phyloP scores from a whole-genome alignment of 2,888 invertebrate species.

The Catocala sponsa region DNA sequence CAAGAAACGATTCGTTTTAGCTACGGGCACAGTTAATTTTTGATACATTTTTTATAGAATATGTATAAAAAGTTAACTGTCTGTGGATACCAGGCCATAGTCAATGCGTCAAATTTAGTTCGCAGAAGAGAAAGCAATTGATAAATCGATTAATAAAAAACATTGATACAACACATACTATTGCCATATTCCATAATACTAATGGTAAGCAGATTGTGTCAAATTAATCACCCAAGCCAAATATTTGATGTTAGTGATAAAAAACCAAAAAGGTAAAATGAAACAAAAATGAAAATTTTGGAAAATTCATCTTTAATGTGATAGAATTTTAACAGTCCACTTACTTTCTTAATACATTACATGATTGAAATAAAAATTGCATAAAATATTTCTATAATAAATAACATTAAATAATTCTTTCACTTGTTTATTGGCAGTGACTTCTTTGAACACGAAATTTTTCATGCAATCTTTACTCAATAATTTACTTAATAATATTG shows the following conservation, averaged over 20 bases:
- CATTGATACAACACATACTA: conserved; percentile 22
- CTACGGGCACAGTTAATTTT: too few relatives aligned
- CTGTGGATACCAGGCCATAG: too few relatives aligned
- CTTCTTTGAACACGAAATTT: conserved; percentile 28
- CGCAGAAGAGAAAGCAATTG: too few relatives aligned
- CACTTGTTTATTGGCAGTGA: conserved; percentile 46
- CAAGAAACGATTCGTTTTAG: too few relatives aligned
- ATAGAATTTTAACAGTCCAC: conserved; percentile 85
- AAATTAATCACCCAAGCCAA: conserved; percentile 76
- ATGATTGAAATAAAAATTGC: conserved; percentile 50
- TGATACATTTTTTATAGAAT: too few relatives aligned
- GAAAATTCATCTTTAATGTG: conserved; percentile 75
- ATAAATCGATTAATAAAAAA: too few relatives aligned
- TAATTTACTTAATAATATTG: conserved; percentile 46
- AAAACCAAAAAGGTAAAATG: conserved; percentile 67
- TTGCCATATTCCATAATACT: conserved; percentile 39
- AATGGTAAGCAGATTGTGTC: conserved; percentile 82
- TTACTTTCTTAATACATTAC: conserved; percentile 69
- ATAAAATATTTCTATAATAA: conserved; percentile 45
- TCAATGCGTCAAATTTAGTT: too few relatives aligned
- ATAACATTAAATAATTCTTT: conserved; percentile 37
- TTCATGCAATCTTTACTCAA: conserved; percentile 48
- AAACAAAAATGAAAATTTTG: conserved; percentile 68
- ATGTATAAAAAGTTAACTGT: too few relatives aligned
- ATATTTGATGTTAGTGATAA: conserved; percentile 51